A percentile compares a stretch with the other conserved stretches of the same genome.
phyloP scores from a whole-genome alignment of 2,888 invertebrate genomes.

The Drosophila greeni region DNA sequence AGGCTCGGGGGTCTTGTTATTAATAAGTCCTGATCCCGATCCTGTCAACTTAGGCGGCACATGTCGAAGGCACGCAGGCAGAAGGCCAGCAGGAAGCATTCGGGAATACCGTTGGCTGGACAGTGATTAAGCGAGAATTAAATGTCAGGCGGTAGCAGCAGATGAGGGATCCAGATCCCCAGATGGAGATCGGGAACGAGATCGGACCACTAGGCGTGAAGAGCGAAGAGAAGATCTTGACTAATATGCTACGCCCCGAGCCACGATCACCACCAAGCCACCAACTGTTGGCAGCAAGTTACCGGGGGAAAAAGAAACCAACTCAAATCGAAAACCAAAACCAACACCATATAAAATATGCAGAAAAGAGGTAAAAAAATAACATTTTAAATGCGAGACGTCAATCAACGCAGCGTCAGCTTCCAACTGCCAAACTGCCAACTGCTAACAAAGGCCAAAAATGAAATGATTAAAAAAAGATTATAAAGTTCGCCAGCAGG shows the following conservation, averaged over 20 bases:
- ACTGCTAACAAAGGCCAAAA: conserved; percentile 62
- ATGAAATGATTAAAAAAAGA: conserved; percentile 69
- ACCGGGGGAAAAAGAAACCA: not conserved
- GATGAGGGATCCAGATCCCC: conserved; percentile 35
- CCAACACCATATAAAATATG: conserved; percentile 33
- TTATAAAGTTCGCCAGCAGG: conserved; percentile 55
- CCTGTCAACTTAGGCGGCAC: conserved; percentile 65
- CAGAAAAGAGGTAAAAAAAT: conserved; percentile 17
- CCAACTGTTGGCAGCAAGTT: conserved; percentile 20
- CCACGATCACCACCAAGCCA: conserved; percentile 32
- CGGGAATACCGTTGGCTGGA: conserved; percentile 58
- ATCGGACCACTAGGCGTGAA: conserved; percentile 34
- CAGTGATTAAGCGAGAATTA: conserved; percentile 73
- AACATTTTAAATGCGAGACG: conserved; percentile 50
- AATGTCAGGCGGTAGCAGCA: conserved; percentile 54
- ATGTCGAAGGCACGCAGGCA: conserved; percentile 37
- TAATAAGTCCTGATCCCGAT: conserved; percentile 63
- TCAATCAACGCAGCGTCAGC: conserved; percentile 71
- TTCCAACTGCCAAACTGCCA: conserved; percentile 64
- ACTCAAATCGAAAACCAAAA: conserved; percentile 14
- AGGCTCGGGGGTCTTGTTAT: conserved; percentile 56
- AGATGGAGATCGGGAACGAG: not conserved
- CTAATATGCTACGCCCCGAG: conserved; percentile 47
- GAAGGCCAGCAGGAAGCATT: conserved; percentile 53
- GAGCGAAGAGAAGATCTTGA: conserved; percentile 43